These are phyloP conservation scores for Cecidostiba fungosa DNA, from an alignment of 2,888 invertebrate genomes.

Conservation along the genomic window DNA sequence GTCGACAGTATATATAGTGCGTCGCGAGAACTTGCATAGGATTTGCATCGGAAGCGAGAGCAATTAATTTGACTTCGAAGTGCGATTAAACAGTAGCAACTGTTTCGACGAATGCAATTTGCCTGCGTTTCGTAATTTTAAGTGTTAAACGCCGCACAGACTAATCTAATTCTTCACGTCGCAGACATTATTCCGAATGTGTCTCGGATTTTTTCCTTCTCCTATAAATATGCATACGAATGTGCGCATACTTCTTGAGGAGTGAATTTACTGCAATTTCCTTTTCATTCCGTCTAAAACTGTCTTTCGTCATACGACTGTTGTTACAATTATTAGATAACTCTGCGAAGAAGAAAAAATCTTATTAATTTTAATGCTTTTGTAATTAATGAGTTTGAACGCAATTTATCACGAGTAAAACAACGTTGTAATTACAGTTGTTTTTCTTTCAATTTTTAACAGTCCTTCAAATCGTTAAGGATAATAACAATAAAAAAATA, in stretches of 20 bases:
- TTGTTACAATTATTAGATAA: too few relatives aligned
- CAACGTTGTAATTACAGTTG: too few relatives aligned
- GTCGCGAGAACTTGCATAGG: background rate
- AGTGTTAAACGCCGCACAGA: background rate
- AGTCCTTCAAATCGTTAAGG: too few relatives aligned
- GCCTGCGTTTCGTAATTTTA: background rate
- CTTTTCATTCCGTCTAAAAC: background rate
- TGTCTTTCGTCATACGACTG: too few relatives aligned
- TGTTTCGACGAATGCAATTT: constrained; percentile 4
- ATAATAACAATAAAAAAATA: too few relatives aligned
- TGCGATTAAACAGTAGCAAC: background rate
- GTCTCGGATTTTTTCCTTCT: background rate
- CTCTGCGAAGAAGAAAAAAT: too few relatives aligned
- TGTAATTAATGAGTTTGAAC: too few relatives aligned
- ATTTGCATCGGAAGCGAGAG: constrained; percentile 4
- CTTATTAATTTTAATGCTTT: too few relatives aligned
- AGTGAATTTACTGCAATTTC: background rate
- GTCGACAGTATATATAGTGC: background rate
- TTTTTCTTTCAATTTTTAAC: too few relatives aligned
- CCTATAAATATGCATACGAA: background rate
- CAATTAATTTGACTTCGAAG: background rate
- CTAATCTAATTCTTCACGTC: background rate
- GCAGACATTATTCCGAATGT: background rate
- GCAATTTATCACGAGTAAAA: too few relatives aligned
- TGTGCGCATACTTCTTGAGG: background rate